Evolutionary conservation across 2,113 vertebrate species (phyloP).

Genomic region (Microtus oregoni): DNA sequence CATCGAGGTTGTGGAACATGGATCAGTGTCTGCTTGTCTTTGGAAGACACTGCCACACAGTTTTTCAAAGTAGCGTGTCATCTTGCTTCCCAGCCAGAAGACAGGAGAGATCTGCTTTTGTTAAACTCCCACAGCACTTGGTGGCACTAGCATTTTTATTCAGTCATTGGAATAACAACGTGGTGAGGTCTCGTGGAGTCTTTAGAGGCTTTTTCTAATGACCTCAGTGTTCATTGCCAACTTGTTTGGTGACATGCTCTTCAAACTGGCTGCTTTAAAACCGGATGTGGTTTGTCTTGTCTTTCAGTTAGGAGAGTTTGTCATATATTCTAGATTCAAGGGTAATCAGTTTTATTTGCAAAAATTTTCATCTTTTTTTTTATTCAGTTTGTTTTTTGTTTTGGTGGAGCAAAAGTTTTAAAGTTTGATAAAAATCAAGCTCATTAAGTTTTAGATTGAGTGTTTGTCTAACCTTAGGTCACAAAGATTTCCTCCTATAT

Average conservation of each 20-base stretch:
- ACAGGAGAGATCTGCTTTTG: not conserved
- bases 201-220: not conserved
- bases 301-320: not conserved
- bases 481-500: not conserved
- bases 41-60: not conserved
- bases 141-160: not conserved
- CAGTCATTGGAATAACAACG: not conserved
- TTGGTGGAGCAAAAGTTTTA: constrained; percentile 12
- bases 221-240: not conserved
- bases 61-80: not conserved
- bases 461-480: not conserved
- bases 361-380: constrained; percentile 24
- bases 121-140: not conserved
- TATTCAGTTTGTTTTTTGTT: not conserved
- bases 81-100: not conserved
- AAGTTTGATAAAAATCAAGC: not conserved
- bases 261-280: not conserved
- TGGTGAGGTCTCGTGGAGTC: not conserved
- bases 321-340: not conserved
- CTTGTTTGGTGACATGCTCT: not conserved
- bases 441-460: not conserved
- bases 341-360: not conserved
- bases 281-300: not conserved
- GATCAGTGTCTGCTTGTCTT: not conserved
- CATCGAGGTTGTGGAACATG: not conserved